phyloP scores from a whole-genome alignment of 2,888 invertebrate genomes.

The Torymus aiolomorphi region DNA sequence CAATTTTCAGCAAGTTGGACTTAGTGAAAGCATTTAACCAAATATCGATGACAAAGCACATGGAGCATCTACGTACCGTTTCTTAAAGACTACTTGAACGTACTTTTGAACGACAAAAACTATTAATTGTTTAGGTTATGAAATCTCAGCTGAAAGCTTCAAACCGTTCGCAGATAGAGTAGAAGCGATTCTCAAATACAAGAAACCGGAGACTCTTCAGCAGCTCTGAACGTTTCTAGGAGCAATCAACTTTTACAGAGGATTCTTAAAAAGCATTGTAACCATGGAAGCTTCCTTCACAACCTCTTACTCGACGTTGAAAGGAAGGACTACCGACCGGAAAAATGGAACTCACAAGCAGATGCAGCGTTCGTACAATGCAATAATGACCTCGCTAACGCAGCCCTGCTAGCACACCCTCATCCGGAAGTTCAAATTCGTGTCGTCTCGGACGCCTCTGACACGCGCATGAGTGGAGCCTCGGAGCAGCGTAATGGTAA shows the following conservation, averaged over 20 bases:
- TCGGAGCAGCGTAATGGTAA: neutral
- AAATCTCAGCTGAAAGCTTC: neutral
- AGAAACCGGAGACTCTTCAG: slow-evolving; percentile 37
- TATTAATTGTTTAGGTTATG: neutral
- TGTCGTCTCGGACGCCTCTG: neutral
- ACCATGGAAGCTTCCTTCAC: slow-evolving; percentile 47
- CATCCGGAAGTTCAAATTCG: neutral
- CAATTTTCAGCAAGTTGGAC: too few relatives aligned
- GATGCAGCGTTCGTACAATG: slow-evolving; percentile 47
- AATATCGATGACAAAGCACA: slow-evolving; percentile 62
- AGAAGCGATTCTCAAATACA: slow-evolving; percentile 49
- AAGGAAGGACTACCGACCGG: slow-evolving; percentile 51
- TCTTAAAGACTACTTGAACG: slow-evolving; percentile 40
- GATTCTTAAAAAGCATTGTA: slow-evolving; percentile 28
- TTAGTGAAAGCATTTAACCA: too few relatives aligned
- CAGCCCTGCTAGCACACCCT: too few relatives aligned
- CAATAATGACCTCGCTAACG: slow-evolving; percentile 44
- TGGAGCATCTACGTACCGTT: slow-evolving; percentile 52
- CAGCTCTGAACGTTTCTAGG: slow-evolving; percentile 45
- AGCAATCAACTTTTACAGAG: slow-evolving; percentile 41
- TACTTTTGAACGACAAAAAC: neutral
- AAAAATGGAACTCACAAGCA: slow-evolving; percentile 50
- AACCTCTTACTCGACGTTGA: slow-evolving; percentile 28
- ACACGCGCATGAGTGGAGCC: neutral
- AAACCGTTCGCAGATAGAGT: neutral